Percentiles rank a stretch among this genome's conserved stretches.
phyloP scores from a whole-genome alignment of 2,888 invertebrate species.

The Corbicula japonica region DNA sequence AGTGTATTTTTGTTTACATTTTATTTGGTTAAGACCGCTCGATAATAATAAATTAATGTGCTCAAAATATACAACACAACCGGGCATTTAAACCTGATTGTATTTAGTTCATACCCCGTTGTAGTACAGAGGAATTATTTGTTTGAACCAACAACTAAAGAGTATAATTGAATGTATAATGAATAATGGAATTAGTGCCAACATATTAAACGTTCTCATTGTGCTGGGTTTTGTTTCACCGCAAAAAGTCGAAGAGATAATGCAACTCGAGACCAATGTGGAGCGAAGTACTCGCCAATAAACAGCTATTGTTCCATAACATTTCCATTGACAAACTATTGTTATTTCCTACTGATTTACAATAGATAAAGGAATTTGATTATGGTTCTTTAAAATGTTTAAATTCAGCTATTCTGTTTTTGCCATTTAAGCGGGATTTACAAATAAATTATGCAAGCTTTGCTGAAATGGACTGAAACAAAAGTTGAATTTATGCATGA shows the following conservation, averaged over 20 bases:
- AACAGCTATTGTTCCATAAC: conserved; percentile 41
- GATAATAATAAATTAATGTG: conserved; percentile 14
- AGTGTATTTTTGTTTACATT: conserved; percentile 23
- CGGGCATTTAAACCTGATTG: conserved; percentile 14
- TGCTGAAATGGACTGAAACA: conserved; percentile 8
- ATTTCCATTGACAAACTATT: conserved; percentile 21
- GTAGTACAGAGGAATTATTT: conserved; percentile 16
- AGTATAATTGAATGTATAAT: conserved; percentile 11
- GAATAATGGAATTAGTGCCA: conserved; percentile 23
- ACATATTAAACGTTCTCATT: conserved; percentile 20
- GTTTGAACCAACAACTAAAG: conserved; percentile 24
- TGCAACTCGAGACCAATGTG: conserved; percentile 8
- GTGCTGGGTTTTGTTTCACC: conserved; percentile 30
- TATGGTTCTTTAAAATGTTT: conserved; percentile 29
- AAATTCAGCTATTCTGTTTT: not conserved
- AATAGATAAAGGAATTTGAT: conserved; percentile 28
- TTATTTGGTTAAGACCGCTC: not conserved
- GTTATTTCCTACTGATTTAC: conserved; percentile 23
- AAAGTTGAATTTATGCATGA: not conserved
- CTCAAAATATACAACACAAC: not conserved
- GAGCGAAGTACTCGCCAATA: conserved; percentile 19
- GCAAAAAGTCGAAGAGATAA: conserved; percentile 21
- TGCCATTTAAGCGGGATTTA: conserved; percentile 29
- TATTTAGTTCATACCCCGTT: not conserved
- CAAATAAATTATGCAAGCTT: conserved; percentile 37